Base-by-base conservation (phyloP, 2,113 vertebrate genomes). In the Lepisosteus osseus region DNA sequence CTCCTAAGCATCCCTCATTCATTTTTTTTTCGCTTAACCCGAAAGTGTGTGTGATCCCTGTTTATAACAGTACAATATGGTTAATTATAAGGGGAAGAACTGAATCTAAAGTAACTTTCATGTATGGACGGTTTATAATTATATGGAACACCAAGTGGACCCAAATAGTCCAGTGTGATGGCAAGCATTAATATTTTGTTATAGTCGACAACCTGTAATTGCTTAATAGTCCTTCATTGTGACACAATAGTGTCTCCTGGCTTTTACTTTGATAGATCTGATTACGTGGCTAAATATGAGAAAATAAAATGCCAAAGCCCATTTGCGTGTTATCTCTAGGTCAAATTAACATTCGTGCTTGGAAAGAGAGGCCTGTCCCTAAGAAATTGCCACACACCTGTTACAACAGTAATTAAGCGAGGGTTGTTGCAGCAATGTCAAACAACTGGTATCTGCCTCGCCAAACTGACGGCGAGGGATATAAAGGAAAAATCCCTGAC, bases 381-480 rank as follows among this genome's bases (percentile, higher is more conserved):
- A 15, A 59, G 57, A 59, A 59, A 59, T 59, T 59, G 56, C 13
- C 57, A 59, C 57, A 59, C 57, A 59, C 57, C 57, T 59, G 57
- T n/a, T 51, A 51, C 47, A 51, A 51, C 47, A 5, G 47, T 51
- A 51, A 51, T 51, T 51, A 51, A 51, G 2, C 9, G 2, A 2
- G 47, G 47, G 47, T 51, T 51, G 47, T 51, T 51, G 47, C 47
- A 51, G 47, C 47, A 51, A 51, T 6, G 47, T 9, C 5, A 51
- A 51, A 51, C 47, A 51, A 51, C 47, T 6, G 47, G 5, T 9
- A 9, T 51, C 47, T 51, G 47, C 47, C 1, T 9, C 9, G 47
- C 47, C 47, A 51, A 51, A 6, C 47, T 6, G 47, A 51, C 47
- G 47, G 47, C 47, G 9, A 59, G 56, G 56, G 14, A 59, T 13